phyloP scores from a whole-genome alignment of 2,888 invertebrate genomes.

The Acronicta aceris region DNA sequence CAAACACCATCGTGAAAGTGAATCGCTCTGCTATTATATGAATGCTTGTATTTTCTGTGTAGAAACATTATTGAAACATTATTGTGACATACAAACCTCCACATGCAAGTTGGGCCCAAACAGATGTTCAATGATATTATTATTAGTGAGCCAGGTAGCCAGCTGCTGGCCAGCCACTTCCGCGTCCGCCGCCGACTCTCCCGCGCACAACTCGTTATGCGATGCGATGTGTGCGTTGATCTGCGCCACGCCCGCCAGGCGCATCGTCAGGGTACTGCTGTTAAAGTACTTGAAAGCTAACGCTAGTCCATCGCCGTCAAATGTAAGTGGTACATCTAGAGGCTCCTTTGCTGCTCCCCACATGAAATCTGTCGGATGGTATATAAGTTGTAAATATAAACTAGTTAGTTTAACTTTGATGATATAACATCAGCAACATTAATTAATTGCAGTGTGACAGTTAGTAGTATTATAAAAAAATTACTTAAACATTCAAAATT shows the following conservation, averaged over 20 bases:
- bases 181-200: constrained; percentile 95
- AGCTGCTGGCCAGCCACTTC: constrained; percentile 95
- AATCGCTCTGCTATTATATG: too few species aligned
- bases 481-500: neutral
- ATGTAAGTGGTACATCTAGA: constrained; percentile 94
- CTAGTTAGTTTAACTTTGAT: neutral
- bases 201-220: constrained; percentile 97
- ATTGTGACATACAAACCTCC: constrained; percentile 89
- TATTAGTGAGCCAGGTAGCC: constrained; percentile 96
- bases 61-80: neutral
- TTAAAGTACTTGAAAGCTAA: constrained; percentile 99
- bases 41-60: too few species aligned
- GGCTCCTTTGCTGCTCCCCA: constrained; percentile 98
- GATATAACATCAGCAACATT: too few species aligned
- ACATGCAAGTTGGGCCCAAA: constrained; percentile 99
- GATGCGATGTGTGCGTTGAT: constrained; percentile 98
- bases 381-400: neutral
- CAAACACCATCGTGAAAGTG: too few species aligned
- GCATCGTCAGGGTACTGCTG: constrained; percentile 97
- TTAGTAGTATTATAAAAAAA: too few species aligned
- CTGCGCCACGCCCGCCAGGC: constrained; percentile 97
- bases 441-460: too few species aligned
- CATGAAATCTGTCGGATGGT: constrained; percentile 92
- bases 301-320: constrained; percentile 96
- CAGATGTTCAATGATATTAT: constrained; percentile 97